Evolutionary conservation across 2,113 vertebrate genomes (phyloP), one percentile per base, ranked within the genome.

Genomic region (Daboia siamensis): DNA sequence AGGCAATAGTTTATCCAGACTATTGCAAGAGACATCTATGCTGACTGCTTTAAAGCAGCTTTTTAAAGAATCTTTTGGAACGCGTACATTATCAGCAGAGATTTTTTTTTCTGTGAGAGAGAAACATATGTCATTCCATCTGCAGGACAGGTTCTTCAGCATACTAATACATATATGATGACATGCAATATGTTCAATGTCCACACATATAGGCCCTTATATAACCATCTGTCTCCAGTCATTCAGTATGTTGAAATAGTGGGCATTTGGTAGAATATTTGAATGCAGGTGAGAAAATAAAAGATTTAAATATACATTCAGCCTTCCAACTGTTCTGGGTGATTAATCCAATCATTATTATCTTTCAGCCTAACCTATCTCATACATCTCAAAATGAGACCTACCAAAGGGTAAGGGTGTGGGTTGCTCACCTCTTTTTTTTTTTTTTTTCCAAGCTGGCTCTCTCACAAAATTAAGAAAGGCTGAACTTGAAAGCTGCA

Each of bases 1-100:
- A 93, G 90, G 90, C 90, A 93, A 93, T 64, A 57, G 39, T 90
- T 93, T 74, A 48, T 86, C 56, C 90, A 61, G 87, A 46, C 48
- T 74, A 69, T 90, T 87, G 87, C 90, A 90, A 92, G 33, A 91
- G 90, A 46, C 93, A 86, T 64, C 74, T 8, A 51, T 26, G 1
- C 74, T 48, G 84, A 57, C 74, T 57, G 54, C 33, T 33, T 74
- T 59, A 88, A 88, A 91, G 89, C 85, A 91, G 54, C 44, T 15
- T 69, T 87, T 90, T 44, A 46, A 51, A 46, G 26, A 20, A 33
- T 23, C 52, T 26, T 87, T 48, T 74, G 33, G 10, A 90, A 23
- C 0, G 46, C 33, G 11, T 57, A 52, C 80, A 80, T 20, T 51
- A n/a, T 61, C 90, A 89, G 33, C 33, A 24, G 64, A 59, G 20